These are phyloP conservation scores for Xanthorhoe designata DNA, from an alignment of 2,888 invertebrate genomes.

Conservation along the genomic window DNA sequence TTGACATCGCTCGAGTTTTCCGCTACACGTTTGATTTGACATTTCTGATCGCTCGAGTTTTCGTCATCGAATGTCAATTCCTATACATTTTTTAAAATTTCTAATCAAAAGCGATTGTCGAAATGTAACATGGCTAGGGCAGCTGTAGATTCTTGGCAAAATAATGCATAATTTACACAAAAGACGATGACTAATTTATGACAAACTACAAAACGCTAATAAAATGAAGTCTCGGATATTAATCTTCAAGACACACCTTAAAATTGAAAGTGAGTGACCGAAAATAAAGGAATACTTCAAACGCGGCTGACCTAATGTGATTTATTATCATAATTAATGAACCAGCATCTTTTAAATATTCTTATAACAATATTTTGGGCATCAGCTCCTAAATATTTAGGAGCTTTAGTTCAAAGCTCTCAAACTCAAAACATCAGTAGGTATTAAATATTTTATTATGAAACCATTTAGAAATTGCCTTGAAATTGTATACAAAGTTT, in stretches of 20 bases:
- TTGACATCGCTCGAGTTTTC: no score
- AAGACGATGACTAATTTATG: background rate
- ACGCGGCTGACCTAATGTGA: slow-evolving; percentile 47
- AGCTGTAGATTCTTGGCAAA: background rate
- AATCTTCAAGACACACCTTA: slow-evolving; percentile 17
- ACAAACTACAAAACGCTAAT: background rate
- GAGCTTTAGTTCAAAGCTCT: no score
- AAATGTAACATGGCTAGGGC: no score
- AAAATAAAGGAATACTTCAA: slow-evolving; percentile 34
- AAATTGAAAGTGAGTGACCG: slow-evolving; percentile 46
- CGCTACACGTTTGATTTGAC: no score
- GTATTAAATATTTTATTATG: background rate
- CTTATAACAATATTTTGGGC: slow-evolving; percentile 31
- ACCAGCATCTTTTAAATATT: slow-evolving; percentile 40
- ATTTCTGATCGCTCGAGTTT: no score
- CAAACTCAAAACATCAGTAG: slow-evolving; percentile 1
- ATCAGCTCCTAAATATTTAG: slow-evolving; percentile 31
- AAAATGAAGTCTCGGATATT: background rate
- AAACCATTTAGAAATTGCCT: background rate
- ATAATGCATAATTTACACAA: background rate
- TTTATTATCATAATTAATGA: slow-evolving; percentile 57
- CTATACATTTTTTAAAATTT: no score
- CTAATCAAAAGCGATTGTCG: no score
- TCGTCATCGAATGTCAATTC: no score
- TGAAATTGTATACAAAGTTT: slow-evolving; percentile 11